Evolutionary conservation across 1,140 invertebrate species (phyloP).

Genomic region (Papilio polyxenes): DNA sequence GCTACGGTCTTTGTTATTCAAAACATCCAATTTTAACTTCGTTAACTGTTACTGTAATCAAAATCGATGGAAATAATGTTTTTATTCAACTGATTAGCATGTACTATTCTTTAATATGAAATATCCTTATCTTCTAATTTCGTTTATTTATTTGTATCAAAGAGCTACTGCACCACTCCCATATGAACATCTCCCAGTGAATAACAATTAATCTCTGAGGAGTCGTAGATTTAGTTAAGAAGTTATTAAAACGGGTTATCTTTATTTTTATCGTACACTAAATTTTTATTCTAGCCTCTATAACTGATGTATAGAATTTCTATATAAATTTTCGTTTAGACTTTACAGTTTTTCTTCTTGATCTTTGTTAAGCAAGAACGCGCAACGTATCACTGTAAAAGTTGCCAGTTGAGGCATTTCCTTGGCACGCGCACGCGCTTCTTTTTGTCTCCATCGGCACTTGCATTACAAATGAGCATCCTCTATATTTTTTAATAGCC

Average conservation of each 20-base stretch:
- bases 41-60: not conserved
- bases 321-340: not conserved
- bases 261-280: not conserved
- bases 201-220: too few species aligned
- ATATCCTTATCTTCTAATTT: too few species aligned
- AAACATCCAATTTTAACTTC: conserved; percentile 20
- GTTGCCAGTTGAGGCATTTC: not conserved
- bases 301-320: not conserved
- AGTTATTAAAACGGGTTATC: too few species aligned
- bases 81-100: conserved; percentile 9
- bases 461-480: conserved; percentile 35
- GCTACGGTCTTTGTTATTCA: conserved; percentile 18
- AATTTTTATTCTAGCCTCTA: not conserved
- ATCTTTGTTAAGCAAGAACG: not conserved
- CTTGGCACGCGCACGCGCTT: conserved; percentile 16
- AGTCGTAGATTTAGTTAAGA: too few species aligned
- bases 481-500: conserved; percentile 25
- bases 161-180: too few species aligned
- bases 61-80: not conserved
- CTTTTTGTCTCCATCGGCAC: conserved; percentile 33
- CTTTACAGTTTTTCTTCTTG: not conserved
- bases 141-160: too few species aligned
- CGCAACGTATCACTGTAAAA: not conserved
- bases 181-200: too few species aligned
- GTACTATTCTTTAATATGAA: not conserved